Evolutionary conservation across 1,140 invertebrate genomes (phyloP), one percentile per base, ranked within the genome.

Genomic region (Drosophila melanica): DNA sequence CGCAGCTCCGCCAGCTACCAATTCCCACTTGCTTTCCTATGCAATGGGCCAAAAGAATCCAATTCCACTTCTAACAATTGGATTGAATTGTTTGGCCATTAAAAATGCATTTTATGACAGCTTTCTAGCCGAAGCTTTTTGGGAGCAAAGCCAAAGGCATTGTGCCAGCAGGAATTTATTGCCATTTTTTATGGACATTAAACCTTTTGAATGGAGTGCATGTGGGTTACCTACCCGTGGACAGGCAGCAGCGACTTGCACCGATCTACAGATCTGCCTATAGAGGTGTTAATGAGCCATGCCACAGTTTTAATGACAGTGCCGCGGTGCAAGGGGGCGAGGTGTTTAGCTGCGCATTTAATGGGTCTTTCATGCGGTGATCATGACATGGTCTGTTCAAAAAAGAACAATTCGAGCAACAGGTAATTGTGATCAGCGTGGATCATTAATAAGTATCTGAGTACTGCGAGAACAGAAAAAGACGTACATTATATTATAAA

Each of bases 281-380:
- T 27, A 27, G 39, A 87, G 78, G 81, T 76, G 82, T 85, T 85
- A 85, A 87, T 80, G 77, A 66, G 67, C n/a, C n/a, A 47, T 20
- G 20, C 20, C 16, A n/a, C 41, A 37, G 3, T 33, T 53, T 62
- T 60, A 68, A 62, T 64, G 59, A 18, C 23, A 18, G 14, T 30
- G 44, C 47, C 16, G 42, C 41, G 60, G 44, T n/a, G n/a, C n/a
- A n/a, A n/a, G n/a, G n/a, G 5, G 14, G 50, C 30, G 27, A 39
- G 5, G 53, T 57, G 37, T 30, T 69, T 20, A 44, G 23, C 27
- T 37, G 20, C n/a, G 27, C 11, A 42, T 59, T 27, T 27, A 27
- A 27, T 27, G 27, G 27, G 27, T 7, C 27, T 27, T 50, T 50
- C n/a, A 47, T 41, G 39, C 30, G 50, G 35, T 68, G 47, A 60